Evolutionary conservation across 2,113 vertebrate genomes (phyloP).

Genomic region (Sebastes fasciatus): DNA sequence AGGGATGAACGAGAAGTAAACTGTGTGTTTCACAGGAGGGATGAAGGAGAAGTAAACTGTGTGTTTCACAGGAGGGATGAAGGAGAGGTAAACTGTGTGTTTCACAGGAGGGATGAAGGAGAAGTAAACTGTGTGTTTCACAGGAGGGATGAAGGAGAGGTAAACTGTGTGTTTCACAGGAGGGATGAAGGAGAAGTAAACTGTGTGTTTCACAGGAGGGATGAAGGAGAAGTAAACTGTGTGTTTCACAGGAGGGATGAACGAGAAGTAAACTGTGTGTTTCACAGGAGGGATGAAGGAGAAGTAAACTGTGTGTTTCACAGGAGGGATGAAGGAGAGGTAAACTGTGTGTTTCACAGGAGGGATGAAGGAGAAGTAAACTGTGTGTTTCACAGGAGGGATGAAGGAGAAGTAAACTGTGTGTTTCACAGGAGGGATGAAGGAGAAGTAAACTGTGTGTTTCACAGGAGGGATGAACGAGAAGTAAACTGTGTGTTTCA

Average conservation of each 20-base stretch:
- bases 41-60: no score
- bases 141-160: no score
- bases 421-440: background rate
- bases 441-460: background rate
- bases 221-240: background rate
- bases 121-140: background rate
- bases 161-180: background rate
- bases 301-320: background rate
- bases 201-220: background rate
- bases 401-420: background rate
- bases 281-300: background rate
- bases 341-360: background rate
- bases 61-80: background rate
- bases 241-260: background rate
- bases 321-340: no score
- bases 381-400: background rate
- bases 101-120: background rate
- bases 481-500: background rate
- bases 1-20: no score
- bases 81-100: background rate
- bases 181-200: no score
- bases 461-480: background rate
- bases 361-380: no score
- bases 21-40: background rate
- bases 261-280: background rate